Evolutionary conservation across 2,888 invertebrate species (phyloP).

Genomic region (Nomada goodeniana): DNA sequence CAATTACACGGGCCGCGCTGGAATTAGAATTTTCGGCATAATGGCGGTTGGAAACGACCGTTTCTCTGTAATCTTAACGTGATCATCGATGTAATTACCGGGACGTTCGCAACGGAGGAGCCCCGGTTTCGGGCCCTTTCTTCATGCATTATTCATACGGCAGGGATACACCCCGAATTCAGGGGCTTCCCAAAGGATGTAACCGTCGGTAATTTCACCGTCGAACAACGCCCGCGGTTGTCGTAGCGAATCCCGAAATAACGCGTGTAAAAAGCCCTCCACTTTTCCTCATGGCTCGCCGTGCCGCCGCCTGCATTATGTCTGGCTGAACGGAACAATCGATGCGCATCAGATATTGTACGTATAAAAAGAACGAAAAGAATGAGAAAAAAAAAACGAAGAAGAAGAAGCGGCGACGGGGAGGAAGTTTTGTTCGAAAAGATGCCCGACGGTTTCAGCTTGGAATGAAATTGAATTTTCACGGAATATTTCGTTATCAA

Average conservation of each 20-base stretch:
- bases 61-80: constrained; percentile 48
- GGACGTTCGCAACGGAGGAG: constrained; percentile 28
- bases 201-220: constrained; percentile 68
- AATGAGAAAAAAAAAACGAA: no score
- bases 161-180: constrained; percentile 67
- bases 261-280: constrained; percentile 27
- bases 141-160: constrained; percentile 69
- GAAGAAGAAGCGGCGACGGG: no score
- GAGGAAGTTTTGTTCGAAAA: not conserved
- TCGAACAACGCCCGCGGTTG: constrained; percentile 45
- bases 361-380: not conserved
- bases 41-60: constrained; percentile 29
- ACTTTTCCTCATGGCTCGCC: not conserved
- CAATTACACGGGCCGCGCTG: constrained; percentile 16
- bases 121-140: constrained; percentile 54
- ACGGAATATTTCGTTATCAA: constrained; percentile 37
- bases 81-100: constrained; percentile 64
- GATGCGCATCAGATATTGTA: not conserved
- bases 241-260: constrained; percentile 47
- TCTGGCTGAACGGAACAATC: constrained; percentile 14
- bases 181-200: constrained; percentile 72
- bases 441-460: not conserved
- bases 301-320: not conserved
- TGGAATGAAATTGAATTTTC: constrained; percentile 28
- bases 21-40: constrained; percentile 27